Conservation (phyloP, 2,888 invertebrate genomes). For the Perizoma flavofasciatum region DNA sequence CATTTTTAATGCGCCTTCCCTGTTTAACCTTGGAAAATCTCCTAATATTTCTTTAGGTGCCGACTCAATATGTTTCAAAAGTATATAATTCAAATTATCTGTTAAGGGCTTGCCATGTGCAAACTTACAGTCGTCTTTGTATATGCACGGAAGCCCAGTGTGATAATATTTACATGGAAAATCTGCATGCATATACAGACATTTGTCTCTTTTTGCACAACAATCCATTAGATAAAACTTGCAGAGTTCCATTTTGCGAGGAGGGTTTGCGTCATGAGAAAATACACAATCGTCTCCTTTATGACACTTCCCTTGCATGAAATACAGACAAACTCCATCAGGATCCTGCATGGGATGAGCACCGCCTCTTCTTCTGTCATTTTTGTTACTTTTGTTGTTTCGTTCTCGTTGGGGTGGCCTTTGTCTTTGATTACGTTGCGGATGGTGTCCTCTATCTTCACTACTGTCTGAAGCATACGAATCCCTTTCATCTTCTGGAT, state of each 20-base stretch:
- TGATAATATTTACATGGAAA: conserved; percentile 99
- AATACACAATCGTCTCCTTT: conserved; percentile 93
- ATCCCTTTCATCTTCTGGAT: conserved; percentile 80
- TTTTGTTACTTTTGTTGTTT: conserved; percentile 77
- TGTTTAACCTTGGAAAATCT: conserved; percentile 92
- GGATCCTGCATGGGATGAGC: conserved; percentile 85
- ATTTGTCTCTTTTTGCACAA: conserved; percentile 97
- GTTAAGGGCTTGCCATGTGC: conserved; percentile 94
- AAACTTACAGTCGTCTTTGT: conserved; percentile 95
- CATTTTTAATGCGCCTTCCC: conserved; percentile 88
- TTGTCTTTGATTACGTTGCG: conserved; percentile 73
- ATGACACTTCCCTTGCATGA: conserved; percentile 94
- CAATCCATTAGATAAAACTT: conserved; percentile 98
- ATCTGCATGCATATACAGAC: conserved; percentile 97
- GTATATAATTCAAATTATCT: conserved; percentile 88
- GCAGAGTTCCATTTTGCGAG: conserved; percentile 96
- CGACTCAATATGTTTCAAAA: conserved; percentile 92
- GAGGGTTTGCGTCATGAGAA: conserved; percentile 92
- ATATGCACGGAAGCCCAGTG: conserved; percentile 93
- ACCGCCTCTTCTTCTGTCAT: conserved; percentile 80
- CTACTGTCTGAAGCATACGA: conserved; percentile 83
- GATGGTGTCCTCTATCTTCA: conserved; percentile 79
- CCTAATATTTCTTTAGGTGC: conserved; percentile 96
- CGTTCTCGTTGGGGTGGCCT: conserved; percentile 70
- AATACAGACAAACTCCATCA: conserved; percentile 91